These are phyloP conservation scores for Aelia acuminata DNA, from an alignment of 2,888 invertebrate species.

Conservation along the genomic window DNA sequence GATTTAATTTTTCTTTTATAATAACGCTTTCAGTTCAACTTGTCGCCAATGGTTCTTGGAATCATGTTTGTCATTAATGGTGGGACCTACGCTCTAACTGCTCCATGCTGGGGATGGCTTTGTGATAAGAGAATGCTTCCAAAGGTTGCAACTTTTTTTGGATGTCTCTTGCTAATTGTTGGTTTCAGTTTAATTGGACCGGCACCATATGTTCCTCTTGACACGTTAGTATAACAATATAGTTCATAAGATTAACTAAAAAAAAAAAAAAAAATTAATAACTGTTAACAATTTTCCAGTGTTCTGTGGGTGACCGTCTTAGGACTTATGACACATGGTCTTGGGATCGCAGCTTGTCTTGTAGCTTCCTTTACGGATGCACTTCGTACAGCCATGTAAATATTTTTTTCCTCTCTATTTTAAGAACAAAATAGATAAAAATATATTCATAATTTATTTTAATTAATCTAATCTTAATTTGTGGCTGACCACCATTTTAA, in stretches of 20 bases:
- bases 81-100: constrained; percentile 83
- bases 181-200: constrained; percentile 86
- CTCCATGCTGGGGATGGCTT: constrained; percentile 85
- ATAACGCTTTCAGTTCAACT: constrained; percentile 73
- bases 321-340: constrained; percentile 83
- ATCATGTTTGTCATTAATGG: constrained; percentile 89
- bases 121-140: constrained; percentile 80
- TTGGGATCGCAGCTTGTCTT: constrained; percentile 87
- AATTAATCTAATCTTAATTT: too few relatives aligned
- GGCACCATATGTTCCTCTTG: constrained; percentile 80
- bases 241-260: constrained; percentile 59
- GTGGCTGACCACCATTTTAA: too few relatives aligned
- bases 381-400: constrained; percentile 84
- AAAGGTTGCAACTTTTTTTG: constrained; percentile 78
- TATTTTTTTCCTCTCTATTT: constrained; percentile 50
- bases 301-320: constrained; percentile 78
- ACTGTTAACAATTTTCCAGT: constrained; percentile 70
- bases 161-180: constrained; percentile 77
- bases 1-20: constrained; percentile 10
- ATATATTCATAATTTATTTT: too few relatives aligned
- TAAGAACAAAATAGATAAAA: too few relatives aligned
- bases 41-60: constrained; percentile 81
- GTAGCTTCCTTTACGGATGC: constrained; percentile 91
- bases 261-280: not conserved
- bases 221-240: constrained; percentile 71